Evolutionary conservation across 2,797 vertebrate species (phyloP).

Genomic region (Sebastes vulpes): DNA sequence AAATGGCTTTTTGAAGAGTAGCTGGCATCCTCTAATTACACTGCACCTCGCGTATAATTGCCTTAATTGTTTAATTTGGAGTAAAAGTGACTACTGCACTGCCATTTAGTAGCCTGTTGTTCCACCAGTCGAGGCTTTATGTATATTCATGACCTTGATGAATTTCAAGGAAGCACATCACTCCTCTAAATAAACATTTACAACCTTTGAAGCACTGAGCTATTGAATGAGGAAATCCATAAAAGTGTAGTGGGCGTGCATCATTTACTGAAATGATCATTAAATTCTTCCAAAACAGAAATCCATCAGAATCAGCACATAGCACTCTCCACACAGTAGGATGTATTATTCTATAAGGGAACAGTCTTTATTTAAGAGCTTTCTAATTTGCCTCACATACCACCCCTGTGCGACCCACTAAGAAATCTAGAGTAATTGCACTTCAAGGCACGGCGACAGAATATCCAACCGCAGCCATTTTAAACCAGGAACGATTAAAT

Average conservation of each 20-base stretch:
- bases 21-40: slow-evolving; percentile 71
- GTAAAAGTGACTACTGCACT: slow-evolving; percentile 65
- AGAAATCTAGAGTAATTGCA: slow-evolving; percentile 25
- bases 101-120: slow-evolving; percentile 68
- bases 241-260: slow-evolving; percentile 13
- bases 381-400: slow-evolving; percentile 17
- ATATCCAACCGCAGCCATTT: slow-evolving; percentile 25
- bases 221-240: slow-evolving; percentile 37
- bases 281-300: slow-evolving; percentile 35
- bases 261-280: slow-evolving; percentile 56
- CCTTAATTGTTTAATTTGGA: slow-evolving; percentile 83
- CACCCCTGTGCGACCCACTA: neutral
- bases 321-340: neutral
- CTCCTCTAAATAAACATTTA: slow-evolving; percentile 63
- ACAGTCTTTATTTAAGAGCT: neutral
- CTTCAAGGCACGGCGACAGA: slow-evolving; percentile 22
- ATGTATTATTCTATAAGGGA: neutral
- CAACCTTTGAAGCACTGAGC: slow-evolving; percentile 47
- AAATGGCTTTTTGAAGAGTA: slow-evolving; percentile 79
- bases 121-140: slow-evolving; percentile 46
- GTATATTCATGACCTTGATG: slow-evolving; percentile 69
- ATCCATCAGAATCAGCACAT: slow-evolving; percentile 10
- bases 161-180: slow-evolving; percentile 48
- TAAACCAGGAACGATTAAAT: slow-evolving; percentile 71
- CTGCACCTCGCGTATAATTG: slow-evolving; percentile 76